Evolutionary conservation across 2,888 invertebrate genomes (phyloP), one percentile per base, ranked within the genome.

Genomic region (Drosophila infuscata): DNA sequence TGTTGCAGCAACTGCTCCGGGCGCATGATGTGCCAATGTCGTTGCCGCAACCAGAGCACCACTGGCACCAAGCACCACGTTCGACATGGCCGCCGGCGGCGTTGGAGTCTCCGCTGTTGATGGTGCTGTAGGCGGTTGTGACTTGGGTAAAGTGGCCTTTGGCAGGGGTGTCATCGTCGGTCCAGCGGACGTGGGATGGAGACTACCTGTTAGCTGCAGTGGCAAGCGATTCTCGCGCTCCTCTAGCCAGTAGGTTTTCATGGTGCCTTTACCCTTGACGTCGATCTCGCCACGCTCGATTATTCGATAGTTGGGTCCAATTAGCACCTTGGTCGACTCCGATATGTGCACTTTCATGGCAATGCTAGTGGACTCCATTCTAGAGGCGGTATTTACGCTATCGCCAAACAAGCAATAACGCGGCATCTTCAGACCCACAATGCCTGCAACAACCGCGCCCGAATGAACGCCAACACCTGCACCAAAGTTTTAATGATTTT

Each of bases 271-370:
- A 52, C 98, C 98, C 94, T 98, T 98, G 0, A 98, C 96, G 88
- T 96, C 95, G 73, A 98, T 97, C 92, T 97, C 97, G 3, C 97
- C 97, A 9, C 97, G 94, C 91, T 97, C 97, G 11, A 94, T 94
- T 5, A 97, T 96, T 89, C 95, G 95, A 91, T 98, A 98, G 0
- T 94, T 94, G 0, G 95, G 94, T 0, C 97, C 95, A 9, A 99
- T 94, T 20, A 97, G 94, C 80, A 96, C 95, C 89, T 95, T 95
- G 0, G 98, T 98, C 0, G 97, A 96, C 92, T 98, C 96, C 3
- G 99, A 98, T 88, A 99, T 97, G 92, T 99, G 99, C 73, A 99
- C 97, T 93, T 97, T 97, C 97, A 98, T 98, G 0, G 98, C 96
- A 90, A 96, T 96, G 72, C 98, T 97, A 0, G 97, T 97, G 0